phyloP scores from a whole-genome alignment of 2,797 vertebrate genomes.

The Sebastes elongatus region DNA sequence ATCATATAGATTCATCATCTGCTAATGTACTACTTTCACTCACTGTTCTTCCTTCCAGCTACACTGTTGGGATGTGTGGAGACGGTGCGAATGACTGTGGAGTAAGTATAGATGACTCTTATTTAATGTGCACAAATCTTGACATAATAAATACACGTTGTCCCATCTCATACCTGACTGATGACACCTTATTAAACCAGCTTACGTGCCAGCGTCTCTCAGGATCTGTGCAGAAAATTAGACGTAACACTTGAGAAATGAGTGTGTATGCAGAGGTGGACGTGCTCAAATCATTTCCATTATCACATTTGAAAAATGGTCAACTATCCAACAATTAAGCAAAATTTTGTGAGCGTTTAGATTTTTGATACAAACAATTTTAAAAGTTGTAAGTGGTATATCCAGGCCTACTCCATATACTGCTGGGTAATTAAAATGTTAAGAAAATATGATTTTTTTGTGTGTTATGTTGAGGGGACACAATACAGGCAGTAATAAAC shows the following conservation, averaged over 20 bases:
- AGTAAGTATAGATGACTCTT: constrained; percentile 81
- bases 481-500: too few species aligned
- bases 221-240: not conserved
- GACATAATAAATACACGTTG: not conserved
- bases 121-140: not conserved
- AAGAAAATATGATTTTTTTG: not conserved
- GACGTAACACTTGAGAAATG: not conserved
- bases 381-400: not conserved
- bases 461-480: not conserved
- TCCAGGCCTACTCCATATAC: not conserved
- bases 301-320: not conserved
- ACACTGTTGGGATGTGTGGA: constrained; percentile 98
- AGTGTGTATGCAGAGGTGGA: not conserved
- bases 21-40: not conserved
- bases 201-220: not conserved
- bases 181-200: not conserved
- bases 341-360: not conserved
- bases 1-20: not conserved
- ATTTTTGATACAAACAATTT: not conserved
- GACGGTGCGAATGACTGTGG: constrained; percentile 99
- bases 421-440: not conserved
- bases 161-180: not conserved
- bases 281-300: not conserved
- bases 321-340: not conserved
- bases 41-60: constrained; percentile 79